These are phyloP conservation scores for Phalera bucephala DNA, from an alignment of 2,888 invertebrate genomes.

Conservation along the genomic window DNA sequence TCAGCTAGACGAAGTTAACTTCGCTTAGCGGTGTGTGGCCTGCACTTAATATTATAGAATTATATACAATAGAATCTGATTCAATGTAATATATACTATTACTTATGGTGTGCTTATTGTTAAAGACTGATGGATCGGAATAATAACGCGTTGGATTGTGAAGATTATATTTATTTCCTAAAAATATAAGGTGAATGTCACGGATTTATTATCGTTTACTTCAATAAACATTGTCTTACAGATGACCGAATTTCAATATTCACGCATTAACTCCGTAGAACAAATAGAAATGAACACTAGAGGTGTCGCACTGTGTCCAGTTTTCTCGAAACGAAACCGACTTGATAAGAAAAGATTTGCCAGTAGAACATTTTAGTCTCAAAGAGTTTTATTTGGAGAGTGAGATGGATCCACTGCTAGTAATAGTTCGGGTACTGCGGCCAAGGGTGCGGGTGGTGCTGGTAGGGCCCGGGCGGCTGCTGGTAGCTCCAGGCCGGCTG, in stretches of 20 bases:
- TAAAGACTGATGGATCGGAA: slow-evolving; percentile 49
- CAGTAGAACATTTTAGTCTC: too few relatives aligned
- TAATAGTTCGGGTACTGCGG: slow-evolving; percentile 78
- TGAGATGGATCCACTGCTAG: slow-evolving; percentile 32
- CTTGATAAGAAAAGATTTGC: too few relatives aligned
- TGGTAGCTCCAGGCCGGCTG: slow-evolving; percentile 79
- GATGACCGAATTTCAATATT: slow-evolving; percentile 4
- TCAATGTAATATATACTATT: too few relatives aligned
- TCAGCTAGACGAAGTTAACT: too few relatives aligned
- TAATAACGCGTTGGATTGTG: slow-evolving; percentile 41
- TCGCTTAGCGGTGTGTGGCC: too few relatives aligned
- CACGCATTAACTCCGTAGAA: not conserved
- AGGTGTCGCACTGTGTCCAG: not conserved
- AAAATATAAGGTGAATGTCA: slow-evolving; percentile 44
- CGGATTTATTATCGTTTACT: slow-evolving; percentile 41
- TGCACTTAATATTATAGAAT: too few relatives aligned
- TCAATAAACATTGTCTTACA: slow-evolving; percentile 44
- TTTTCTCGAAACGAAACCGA: not conserved
- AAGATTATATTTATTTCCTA: slow-evolving; percentile 55
- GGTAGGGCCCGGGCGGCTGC: slow-evolving; percentile 74
- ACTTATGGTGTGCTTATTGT: too few relatives aligned
- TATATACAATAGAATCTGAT: too few relatives aligned
- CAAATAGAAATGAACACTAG: not conserved
- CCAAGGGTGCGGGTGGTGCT: slow-evolving; percentile 75
- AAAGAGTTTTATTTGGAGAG: too few relatives aligned